Evolutionary conservation across 2,797 vertebrate genomes (phyloP), one percentile per base, ranked within the genome.

Genomic region (Cryptoprocta ferox): DNA sequence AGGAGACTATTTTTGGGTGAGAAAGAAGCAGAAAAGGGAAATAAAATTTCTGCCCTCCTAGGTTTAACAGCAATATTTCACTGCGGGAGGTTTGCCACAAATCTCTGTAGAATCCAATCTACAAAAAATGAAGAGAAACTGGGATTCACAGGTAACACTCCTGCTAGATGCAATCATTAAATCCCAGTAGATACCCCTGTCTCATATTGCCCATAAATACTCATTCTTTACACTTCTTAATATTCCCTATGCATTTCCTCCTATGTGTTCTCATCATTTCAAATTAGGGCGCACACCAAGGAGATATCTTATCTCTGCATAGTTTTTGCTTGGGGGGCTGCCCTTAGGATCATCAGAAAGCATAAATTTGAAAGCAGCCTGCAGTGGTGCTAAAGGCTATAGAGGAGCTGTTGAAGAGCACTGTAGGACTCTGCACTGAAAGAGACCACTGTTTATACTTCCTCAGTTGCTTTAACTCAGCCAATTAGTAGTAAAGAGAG

Each of bases 1-100:
- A 91, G 81, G 50, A 96, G 65, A 88, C 76, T 70, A 70, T 93
- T 92, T 84, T 26, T 2, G 56, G 26, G 12, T 95, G 12, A 84
- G 65, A 95, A 37, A 93, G n/a, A 71, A 78, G n/a, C 19, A 19
- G 66, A 42, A 73, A 68, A 65, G 32, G 68, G 12, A 89, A 92
- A 90, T 45, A 63, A 87, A 89, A 78, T 53, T 66, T 95, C 75
- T 94, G 32, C 35, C 88, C 6, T 26, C 19, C 26, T 35, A 79
- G 30, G 18, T 75, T 97, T 88, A 83, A 3, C 24, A 82, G 48
- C 21, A 90, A 32, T 65, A 42, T 56, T 65, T 78, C 59, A 70
- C 32, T n/a, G 35, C 12, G n/a, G 53, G 14, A 94, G 50, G 2
- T 35, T 70, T 63, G 71, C 65, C 92, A 75, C 37, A 89, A 66